Evolutionary conservation across 2,888 invertebrate species (phyloP).

Genomic region (Pyrocoelia pectoralis): DNA sequence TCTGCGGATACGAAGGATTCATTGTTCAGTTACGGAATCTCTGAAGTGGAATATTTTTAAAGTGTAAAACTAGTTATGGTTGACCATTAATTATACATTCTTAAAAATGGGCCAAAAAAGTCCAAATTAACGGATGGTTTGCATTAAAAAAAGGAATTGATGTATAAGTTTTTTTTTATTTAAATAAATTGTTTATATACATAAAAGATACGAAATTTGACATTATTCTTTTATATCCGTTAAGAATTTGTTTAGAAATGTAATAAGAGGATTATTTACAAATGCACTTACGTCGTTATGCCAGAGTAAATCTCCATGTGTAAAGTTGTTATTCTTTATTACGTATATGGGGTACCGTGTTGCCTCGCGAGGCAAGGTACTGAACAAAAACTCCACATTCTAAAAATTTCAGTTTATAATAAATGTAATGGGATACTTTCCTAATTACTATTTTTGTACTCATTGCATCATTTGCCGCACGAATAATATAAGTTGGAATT

Average conservation of each 20-base stretch:
- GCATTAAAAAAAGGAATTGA: too few relatives aligned
- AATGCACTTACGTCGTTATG: constrained; percentile 51
- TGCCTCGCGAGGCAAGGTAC: not conserved
- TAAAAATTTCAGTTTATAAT: constrained; percentile 43
- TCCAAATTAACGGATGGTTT: too few relatives aligned
- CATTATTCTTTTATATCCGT: not conserved
- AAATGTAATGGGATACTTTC: not conserved
- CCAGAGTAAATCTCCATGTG: constrained; percentile 57
- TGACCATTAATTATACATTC: too few relatives aligned
- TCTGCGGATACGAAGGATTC: too few relatives aligned
- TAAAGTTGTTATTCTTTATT: constrained; percentile 49
- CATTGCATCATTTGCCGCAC: constrained; percentile 70
- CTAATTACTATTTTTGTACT: constrained; percentile 64
- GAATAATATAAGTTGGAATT: constrained; percentile 67
- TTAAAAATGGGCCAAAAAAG: too few relatives aligned
- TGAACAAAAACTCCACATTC: constrained; percentile 52
- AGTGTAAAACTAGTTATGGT: too few relatives aligned
- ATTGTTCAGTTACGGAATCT: too few relatives aligned
- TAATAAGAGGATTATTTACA: constrained; percentile 49
- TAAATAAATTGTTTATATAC: not conserved
- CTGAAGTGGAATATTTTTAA: too few relatives aligned
- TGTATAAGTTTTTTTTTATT: too few relatives aligned
- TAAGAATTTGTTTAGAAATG: constrained; percentile 43
- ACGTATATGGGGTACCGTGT: constrained; percentile 27
- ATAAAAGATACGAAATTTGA: too few relatives aligned